These are phyloP conservation scores for Platyscapa corneri DNA, from an alignment of 1,140 invertebrate species.

Conservation along the genomic window DNA sequence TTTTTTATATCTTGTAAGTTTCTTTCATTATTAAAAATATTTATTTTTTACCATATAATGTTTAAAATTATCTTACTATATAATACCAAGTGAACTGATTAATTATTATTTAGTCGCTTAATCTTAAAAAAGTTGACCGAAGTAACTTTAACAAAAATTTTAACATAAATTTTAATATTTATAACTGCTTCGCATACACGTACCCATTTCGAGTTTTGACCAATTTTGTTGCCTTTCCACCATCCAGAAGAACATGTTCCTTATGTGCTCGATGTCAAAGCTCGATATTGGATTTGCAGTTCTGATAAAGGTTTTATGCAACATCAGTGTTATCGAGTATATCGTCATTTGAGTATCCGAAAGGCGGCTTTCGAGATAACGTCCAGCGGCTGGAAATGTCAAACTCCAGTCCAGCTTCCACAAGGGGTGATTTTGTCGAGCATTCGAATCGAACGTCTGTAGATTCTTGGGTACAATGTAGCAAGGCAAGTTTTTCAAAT, in stretches of 20 bases:
- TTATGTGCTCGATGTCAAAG: constrained; percentile 80
- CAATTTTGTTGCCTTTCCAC: constrained; percentile 82
- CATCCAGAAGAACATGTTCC: constrained; percentile 85
- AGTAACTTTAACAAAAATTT: too few species aligned
- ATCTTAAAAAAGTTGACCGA: too few species aligned
- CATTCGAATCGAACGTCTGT: constrained; percentile 52
- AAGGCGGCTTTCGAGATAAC: constrained; percentile 82
- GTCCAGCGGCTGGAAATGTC: constrained; percentile 82
- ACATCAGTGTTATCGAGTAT: constrained; percentile 78
- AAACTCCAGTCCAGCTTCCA: constrained; percentile 83
- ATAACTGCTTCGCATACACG: constrained; percentile 57
- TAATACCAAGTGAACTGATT: too few species aligned
- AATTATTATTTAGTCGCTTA: too few species aligned
- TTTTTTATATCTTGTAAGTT: too few species aligned
- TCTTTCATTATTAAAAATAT: too few species aligned
- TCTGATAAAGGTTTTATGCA: constrained; percentile 82
- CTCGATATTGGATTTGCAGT: constrained; percentile 76
- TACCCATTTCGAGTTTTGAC: constrained; percentile 81
- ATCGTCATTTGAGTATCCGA: constrained; percentile 81
- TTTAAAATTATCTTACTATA: too few species aligned
- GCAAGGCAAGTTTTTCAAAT: constrained; percentile 80
- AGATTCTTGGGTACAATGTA: constrained; percentile 81
- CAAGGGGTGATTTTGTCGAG: constrained; percentile 75
- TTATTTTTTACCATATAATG: too few species aligned
- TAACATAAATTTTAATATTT: too few species aligned